These are phyloP conservation scores for Apostichopus japonicus DNA, from an alignment of 35 echinoderm and acorn worm species.

Conservation along the genomic window DNA sequence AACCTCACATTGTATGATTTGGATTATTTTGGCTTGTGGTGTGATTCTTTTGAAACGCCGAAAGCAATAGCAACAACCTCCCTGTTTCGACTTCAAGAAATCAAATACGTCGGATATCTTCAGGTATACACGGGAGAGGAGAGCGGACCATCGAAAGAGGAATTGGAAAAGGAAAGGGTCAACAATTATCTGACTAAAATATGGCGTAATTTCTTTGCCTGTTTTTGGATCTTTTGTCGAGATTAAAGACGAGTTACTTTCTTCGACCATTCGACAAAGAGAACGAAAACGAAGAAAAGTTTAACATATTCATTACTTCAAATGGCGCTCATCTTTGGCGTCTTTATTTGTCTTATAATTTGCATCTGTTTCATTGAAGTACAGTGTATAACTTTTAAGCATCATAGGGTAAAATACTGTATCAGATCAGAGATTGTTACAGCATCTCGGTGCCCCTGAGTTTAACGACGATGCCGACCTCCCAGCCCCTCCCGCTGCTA, in stretches of 20 bases:
- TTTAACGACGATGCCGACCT: too few relatives aligned
- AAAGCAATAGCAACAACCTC: not conserved
- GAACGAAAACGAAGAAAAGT: too few relatives aligned
- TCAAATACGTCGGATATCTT: not conserved
- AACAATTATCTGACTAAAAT: not conserved
- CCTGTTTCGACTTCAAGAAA: not conserved
- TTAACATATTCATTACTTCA: too few relatives aligned
- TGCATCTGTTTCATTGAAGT: too few relatives aligned
- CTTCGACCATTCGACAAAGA: too few relatives aligned
- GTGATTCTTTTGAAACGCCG: not conserved
- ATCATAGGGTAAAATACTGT: too few relatives aligned
- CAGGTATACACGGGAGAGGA: not conserved
- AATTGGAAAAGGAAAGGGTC: not conserved
- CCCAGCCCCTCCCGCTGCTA: too few relatives aligned
- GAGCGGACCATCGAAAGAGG: not conserved
- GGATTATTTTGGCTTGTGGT: not conserved
- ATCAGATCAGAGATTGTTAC: too few relatives aligned
- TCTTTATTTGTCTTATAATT: too few relatives aligned
- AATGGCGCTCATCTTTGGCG: too few relatives aligned
- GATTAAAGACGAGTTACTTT: not conserved
- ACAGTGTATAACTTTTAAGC: too few relatives aligned
- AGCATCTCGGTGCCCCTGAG: too few relatives aligned
- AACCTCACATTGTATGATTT: not conserved
- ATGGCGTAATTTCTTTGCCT: not conserved
- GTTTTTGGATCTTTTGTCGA: constrained; percentile 3